Conservation (phyloP, 2,888 invertebrate genomes). For the Polymixis lichenea region DNA sequence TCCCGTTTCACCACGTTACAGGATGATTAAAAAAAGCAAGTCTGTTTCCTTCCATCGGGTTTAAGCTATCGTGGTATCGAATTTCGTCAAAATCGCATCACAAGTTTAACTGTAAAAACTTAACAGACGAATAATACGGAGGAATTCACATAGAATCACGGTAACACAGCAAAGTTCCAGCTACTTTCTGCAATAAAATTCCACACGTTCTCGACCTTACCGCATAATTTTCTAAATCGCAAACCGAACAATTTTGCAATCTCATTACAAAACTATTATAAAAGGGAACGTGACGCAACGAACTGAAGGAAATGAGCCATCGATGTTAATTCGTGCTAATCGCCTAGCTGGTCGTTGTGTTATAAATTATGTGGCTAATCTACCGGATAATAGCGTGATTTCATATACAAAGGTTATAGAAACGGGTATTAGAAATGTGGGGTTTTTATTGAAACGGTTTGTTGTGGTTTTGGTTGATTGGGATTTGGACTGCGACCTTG, state of each 20-base stretch:
- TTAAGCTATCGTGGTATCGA: no score
- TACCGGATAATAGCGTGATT: constrained; percentile 39
- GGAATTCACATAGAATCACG: neutral
- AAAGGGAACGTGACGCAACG: constrained; percentile 30
- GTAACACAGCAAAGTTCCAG: neutral
- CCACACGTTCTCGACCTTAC: constrained; percentile 20
- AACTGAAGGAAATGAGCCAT: constrained; percentile 26
- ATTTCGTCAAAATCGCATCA: neutral
- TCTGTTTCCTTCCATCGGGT: neutral
- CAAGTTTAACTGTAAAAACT: neutral
- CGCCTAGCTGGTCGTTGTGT: neutral
- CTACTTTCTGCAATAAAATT: constrained; percentile 3
- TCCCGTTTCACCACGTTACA: no score
- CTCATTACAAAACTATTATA: constrained; percentile 19
- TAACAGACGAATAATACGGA: neutral
- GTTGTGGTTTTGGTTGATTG: neutral
- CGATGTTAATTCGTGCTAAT: constrained; percentile 21
- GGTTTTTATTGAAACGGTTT: neutral
- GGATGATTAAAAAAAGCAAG: no score
- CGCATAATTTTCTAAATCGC: constrained; percentile 29
- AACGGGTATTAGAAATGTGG: constrained; percentile 23
- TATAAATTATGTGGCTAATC: constrained; percentile 35
- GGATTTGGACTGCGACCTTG: neutral
- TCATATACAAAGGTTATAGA: constrained; percentile 44
- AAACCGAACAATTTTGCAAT: constrained; percentile 18